Conservation (phyloP, 2,113 vertebrate genomes). For the Ursus arctos region DNA sequence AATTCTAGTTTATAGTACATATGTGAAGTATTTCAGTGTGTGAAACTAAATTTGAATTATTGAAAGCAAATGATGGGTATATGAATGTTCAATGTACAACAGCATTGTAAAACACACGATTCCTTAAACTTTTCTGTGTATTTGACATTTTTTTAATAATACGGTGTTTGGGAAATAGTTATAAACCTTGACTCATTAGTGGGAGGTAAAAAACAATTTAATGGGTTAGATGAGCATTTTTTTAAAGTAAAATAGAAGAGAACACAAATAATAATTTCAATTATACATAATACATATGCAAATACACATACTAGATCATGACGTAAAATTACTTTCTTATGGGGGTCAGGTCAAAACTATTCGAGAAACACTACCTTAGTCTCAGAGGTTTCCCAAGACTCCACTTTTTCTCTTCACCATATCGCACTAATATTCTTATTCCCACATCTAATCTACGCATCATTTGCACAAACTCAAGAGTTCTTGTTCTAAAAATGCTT, state of each 20-base stretch:
- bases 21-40: slow-evolving; percentile 7
- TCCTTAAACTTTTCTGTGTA: not conserved
- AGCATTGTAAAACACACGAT: not conserved
- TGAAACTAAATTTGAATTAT: slow-evolving; percentile 27
- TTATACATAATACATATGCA: not conserved
- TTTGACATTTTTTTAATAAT: not conserved
- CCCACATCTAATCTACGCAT: not conserved
- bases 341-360: not conserved
- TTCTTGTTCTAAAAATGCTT: slow-evolving; percentile 30
- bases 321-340: not conserved
- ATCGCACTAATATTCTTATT: not conserved
- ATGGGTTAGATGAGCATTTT: not conserved
- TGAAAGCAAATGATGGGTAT: not conserved
- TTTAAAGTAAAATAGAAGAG: not conserved
- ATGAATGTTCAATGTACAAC: not conserved
- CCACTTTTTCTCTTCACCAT: not conserved
- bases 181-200: not conserved
- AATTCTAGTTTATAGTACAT: not conserved
- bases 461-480: not conserved
- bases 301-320: not conserved
- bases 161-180: not conserved
- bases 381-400: not conserved
- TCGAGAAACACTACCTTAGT: not conserved
- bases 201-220: not conserved
- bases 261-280: not conserved